Percentiles rank a stretch among this genome's conserved stretches.
Conservation (phyloP, 2,888 invertebrate species). For the Agelastica alni region DNA sequence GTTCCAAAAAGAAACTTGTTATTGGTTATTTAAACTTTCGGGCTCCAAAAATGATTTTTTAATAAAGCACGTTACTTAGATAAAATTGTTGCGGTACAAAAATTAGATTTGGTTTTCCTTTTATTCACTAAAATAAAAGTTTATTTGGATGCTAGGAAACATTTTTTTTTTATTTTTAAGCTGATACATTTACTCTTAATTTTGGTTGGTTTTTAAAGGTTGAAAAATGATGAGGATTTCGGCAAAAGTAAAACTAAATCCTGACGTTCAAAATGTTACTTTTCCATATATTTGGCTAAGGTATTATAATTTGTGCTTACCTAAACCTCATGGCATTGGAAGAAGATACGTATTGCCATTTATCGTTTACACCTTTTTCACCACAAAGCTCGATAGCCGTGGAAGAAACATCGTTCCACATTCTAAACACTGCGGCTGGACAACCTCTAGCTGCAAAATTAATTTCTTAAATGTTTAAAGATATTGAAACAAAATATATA, state of each 20-base stretch:
- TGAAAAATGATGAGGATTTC: too few relatives aligned
- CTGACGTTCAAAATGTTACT: too few relatives aligned
- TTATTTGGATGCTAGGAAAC: neutral
- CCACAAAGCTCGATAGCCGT: conserved; percentile 90
- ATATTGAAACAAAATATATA: too few relatives aligned
- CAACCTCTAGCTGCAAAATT: conserved; percentile 76
- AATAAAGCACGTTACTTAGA: too few relatives aligned
- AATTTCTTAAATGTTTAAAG: too few relatives aligned
- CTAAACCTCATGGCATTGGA: conserved; percentile 85
- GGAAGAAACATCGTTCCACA: conserved; percentile 83
- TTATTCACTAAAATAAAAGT: neutral
- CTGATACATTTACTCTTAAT: neutral
- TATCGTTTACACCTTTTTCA: conserved; percentile 73
- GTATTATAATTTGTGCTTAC: conserved; percentile 64
- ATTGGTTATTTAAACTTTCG: too few relatives aligned
- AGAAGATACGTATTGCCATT: conserved; percentile 85
- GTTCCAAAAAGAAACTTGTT: too few relatives aligned
- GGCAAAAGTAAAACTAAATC: too few relatives aligned
- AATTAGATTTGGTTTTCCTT: too few relatives aligned
- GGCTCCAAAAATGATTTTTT: too few relatives aligned
- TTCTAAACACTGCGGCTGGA: conserved; percentile 86
- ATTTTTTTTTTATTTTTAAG: neutral
- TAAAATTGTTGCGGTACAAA: too few relatives aligned
- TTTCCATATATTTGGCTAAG: too few relatives aligned
- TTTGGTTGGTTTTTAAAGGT: neutral